Percentiles rank a stretch among this genome's conserved stretches.
phyloP scores from a whole-genome alignment of 1,140 invertebrate genomes.

The Temnothorax curvispinosus region DNA sequence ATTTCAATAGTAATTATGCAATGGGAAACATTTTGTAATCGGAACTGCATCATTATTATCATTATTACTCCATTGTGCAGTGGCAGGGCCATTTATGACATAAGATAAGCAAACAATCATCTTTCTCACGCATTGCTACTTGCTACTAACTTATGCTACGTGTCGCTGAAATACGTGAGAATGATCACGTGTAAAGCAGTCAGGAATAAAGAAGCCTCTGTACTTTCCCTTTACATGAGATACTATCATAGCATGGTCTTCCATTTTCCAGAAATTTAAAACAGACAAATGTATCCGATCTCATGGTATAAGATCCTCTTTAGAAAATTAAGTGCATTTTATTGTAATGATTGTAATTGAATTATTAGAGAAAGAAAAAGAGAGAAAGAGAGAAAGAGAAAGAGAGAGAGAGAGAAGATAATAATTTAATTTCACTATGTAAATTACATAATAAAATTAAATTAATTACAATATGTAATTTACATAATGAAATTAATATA shows the following conservation, averaged over 20 bases:
- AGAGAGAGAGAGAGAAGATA: neutral
- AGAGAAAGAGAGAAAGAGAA: too few species aligned
- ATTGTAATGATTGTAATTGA: neutral
- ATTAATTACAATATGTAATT: too few species aligned
- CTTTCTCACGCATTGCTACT: constrained; percentile 38
- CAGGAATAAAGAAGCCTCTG: constrained; percentile 50
- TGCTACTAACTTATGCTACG: constrained; percentile 19
- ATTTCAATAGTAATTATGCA: neutral
- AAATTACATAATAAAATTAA: too few species aligned
- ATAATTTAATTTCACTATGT: neutral
- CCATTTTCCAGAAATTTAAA: constrained; percentile 9
- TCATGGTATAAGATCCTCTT: neutral
- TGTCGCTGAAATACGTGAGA: constrained; percentile 47
- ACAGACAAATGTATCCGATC: neutral
- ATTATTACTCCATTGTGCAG: constrained; percentile 20
- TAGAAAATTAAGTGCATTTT: neutral
- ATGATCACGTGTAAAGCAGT: constrained; percentile 40
- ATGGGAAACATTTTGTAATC: constrained; percentile 3
- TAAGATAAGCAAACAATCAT: constrained; percentile 45
- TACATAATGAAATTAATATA: neutral
- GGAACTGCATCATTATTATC: neutral
- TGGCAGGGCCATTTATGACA: neutral
- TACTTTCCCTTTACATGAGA: constrained; percentile 29
- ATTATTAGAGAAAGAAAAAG: neutral
- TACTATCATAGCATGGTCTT: neutral